Conservation (phyloP, 2,888 invertebrate species). For the Phoronis australis region DNA sequence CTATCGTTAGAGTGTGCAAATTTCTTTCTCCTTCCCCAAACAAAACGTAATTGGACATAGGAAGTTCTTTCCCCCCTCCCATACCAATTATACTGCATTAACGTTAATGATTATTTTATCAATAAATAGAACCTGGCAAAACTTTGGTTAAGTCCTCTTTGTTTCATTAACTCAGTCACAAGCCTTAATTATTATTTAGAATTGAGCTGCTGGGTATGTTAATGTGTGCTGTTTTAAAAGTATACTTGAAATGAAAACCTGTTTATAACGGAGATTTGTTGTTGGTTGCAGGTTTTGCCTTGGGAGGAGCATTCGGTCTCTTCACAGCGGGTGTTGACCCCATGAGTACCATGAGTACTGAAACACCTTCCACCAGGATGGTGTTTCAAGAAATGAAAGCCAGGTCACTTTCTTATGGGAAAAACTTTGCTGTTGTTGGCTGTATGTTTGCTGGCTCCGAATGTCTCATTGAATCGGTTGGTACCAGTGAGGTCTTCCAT, state of each 20-base stretch:
- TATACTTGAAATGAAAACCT: no score
- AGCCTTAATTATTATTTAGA: not conserved
- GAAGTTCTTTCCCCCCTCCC: no score
- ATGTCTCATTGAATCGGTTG: slow-evolving; percentile 90
- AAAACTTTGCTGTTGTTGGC: slow-evolving; percentile 96
- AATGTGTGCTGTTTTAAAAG: no score
- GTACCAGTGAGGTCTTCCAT: no score
- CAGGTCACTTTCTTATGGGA: slow-evolving; percentile 87
- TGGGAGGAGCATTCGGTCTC: slow-evolving; percentile 91
- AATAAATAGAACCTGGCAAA: no score
- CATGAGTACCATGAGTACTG: slow-evolving; percentile 59
- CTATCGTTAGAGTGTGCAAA: no score
- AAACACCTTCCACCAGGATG: slow-evolving; percentile 77
- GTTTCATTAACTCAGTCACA: not conserved
- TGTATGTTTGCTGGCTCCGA: slow-evolving; percentile 91
- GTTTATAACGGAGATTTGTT: slow-evolving; percentile 1
- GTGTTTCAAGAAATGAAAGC: slow-evolving; percentile 87
- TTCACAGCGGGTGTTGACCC: slow-evolving; percentile 97
- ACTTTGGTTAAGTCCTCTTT: no score
- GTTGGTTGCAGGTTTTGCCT: slow-evolving; percentile 71
- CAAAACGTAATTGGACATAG: no score
- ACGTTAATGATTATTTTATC: no score
- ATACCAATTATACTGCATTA: no score
- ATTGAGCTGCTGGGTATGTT: not conserved
- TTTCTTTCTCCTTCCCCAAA: no score